Evolutionary conservation across 2,797 vertebrate genomes (phyloP).

Genomic region (Eidolon dupreanum): DNA sequence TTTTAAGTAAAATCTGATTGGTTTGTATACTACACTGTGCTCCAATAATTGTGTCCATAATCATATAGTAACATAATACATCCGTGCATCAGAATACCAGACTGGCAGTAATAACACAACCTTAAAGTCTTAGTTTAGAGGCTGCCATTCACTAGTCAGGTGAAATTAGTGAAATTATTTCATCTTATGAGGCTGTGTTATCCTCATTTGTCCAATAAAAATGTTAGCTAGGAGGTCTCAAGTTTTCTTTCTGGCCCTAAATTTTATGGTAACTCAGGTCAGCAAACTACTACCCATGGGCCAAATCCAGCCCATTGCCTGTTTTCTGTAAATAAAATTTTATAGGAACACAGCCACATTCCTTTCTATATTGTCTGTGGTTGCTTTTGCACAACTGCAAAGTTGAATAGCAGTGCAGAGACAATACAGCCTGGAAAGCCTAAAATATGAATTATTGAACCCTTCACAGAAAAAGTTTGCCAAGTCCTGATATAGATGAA

Average conservation of each 20-base stretch:
- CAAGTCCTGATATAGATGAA: neutral
- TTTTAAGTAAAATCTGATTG: neutral
- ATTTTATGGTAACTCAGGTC: neutral
- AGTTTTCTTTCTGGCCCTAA: neutral
- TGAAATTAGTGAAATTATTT: neutral
- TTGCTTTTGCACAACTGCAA: neutral
- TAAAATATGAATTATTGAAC: neutral
- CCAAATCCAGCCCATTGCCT: neutral
- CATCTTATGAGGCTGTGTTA: neutral
- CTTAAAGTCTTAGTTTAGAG: neutral
- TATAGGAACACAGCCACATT: neutral
- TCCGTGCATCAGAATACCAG: neutral
- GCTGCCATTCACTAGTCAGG: neutral
- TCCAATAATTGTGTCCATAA: neutral
- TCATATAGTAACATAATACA: neutral
- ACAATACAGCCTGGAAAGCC: neutral
- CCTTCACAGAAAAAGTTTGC: neutral
- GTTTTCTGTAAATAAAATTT: constrained; percentile 1
- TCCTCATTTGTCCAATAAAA: constrained; percentile 38
- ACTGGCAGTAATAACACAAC: neutral
- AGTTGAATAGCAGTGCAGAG: neutral
- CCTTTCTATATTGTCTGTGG: neutral
- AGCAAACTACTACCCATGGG: neutral
- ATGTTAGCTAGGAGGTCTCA: neutral
- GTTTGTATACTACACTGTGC: neutral